These are phyloP conservation scores for Hoplias malabaricus DNA, from an alignment of 2,113 vertebrate species.

Conservation along the genomic window DNA sequence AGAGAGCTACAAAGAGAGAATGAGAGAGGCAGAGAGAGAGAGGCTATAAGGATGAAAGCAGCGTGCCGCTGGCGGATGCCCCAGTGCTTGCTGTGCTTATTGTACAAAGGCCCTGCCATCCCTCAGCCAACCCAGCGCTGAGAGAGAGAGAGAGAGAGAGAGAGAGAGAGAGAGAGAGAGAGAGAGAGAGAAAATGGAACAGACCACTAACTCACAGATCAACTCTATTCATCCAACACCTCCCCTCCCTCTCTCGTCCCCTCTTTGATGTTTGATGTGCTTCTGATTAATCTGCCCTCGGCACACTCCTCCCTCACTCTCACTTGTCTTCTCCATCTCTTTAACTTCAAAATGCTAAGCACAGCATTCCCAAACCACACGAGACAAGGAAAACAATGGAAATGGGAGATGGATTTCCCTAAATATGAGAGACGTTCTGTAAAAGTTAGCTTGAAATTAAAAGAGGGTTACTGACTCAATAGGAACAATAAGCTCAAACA, in stretches of 20 bases:
- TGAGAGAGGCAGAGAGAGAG: background rate
- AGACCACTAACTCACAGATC: constrained; percentile 61
- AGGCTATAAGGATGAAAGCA: constrained; percentile 32
- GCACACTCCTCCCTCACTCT: constrained; percentile 39
- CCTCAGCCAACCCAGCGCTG: constrained; percentile 64
- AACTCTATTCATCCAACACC: constrained; percentile 65
- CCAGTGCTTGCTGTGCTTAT: constrained; percentile 58
- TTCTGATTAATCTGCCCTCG: constrained; percentile 72
- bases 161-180: too few species aligned
- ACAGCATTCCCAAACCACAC: background rate
- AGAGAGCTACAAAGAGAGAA: background rate
- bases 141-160: constrained; percentile 59
- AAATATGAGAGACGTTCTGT: too few species aligned
- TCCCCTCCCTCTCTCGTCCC: constrained; percentile 55
- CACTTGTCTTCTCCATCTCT: background rate
- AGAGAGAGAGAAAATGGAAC: constrained; percentile 58
- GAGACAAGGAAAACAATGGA: too few species aligned
- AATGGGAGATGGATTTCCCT: too few species aligned
- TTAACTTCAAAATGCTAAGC: constrained; percentile 18
- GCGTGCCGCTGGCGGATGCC: constrained; percentile 45
- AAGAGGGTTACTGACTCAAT: too few species aligned
- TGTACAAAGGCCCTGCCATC: constrained; percentile 66
- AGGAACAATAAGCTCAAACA: too few species aligned
- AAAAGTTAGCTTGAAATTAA: too few species aligned
- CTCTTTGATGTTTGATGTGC: too few species aligned